These are phyloP conservation scores for Andrena bicolor DNA, from an alignment of 2,888 invertebrate species.

Conservation along the genomic window DNA sequence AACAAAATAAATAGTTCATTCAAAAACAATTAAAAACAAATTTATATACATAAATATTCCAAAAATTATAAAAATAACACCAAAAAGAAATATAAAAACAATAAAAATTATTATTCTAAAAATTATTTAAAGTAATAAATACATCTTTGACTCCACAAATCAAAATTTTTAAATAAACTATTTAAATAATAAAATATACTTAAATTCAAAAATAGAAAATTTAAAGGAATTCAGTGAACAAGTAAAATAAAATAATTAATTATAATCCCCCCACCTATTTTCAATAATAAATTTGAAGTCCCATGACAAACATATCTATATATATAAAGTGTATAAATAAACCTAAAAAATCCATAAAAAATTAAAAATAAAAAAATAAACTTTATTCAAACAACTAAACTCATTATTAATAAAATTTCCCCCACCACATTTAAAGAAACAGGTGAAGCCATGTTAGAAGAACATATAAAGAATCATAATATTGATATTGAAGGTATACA, in stretches of 20 bases:
- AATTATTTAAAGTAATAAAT: too few relatives aligned
- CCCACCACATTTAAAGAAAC: constrained; percentile 89
- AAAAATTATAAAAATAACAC: too few relatives aligned
- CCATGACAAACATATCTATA: constrained; percentile 87
- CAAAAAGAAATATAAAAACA: too few relatives aligned
- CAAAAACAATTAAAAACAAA: too few relatives aligned
- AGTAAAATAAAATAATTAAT: constrained; percentile 80
- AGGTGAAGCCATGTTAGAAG: constrained; percentile 89
- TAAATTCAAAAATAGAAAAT: too few relatives aligned
- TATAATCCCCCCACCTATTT: constrained; percentile 86
- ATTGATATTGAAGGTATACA: too few relatives aligned
- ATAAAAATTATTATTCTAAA: too few relatives aligned
- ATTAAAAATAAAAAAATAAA: constrained; percentile 86
- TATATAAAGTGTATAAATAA: constrained; percentile 88
- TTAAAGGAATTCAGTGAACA: constrained; percentile 75
- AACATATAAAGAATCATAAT: constrained; percentile 73
- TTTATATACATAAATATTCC: too few relatives aligned
- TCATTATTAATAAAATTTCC: constrained; percentile 87
- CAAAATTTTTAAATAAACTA: too few relatives aligned
- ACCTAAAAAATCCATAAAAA: constrained; percentile 87
- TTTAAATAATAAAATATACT: too few relatives aligned
- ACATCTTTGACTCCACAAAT: too few relatives aligned
- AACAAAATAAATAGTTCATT: too few relatives aligned
- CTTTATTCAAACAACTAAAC: constrained; percentile 83
- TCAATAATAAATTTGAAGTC: constrained; percentile 65